Conservation (phyloP, 64 coral and sea anemone species). For the Stichodactyla mertensii region DNA sequence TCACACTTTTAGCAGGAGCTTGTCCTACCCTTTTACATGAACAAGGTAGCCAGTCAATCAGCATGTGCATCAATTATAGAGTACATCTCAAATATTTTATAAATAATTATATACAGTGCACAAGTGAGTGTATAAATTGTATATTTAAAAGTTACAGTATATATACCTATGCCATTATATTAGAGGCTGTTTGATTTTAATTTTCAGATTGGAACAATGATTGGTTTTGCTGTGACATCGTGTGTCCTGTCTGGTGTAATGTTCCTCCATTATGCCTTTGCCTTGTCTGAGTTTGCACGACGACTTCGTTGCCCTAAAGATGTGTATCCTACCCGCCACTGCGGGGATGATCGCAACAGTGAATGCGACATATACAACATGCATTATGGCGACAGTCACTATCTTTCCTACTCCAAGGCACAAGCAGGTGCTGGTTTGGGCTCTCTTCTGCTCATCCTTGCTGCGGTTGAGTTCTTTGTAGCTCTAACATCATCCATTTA, state of each 20-base stretch:
- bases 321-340: not conserved
- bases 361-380: too few relatives aligned
- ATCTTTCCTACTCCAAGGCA: not conserved
- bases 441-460: conserved; percentile 2
- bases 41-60: too few relatives aligned
- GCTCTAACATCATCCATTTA: conserved; percentile 40
- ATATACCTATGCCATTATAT: too few relatives aligned
- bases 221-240: conserved; percentile 68
- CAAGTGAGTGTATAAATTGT: too few relatives aligned
- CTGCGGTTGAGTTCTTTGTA: conserved; percentile 27
- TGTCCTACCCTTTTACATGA: too few relatives aligned
- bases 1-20: too few relatives aligned
- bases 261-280: conserved; percentile 61
- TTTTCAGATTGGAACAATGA: conserved; percentile 69
- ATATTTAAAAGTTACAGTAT: too few relatives aligned
- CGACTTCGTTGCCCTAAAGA: conserved; percentile 9
- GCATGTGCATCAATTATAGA: not conserved
- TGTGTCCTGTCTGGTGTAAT: conserved; percentile 61
- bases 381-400: too few relatives aligned
- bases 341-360: not conserved
- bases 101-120: too few relatives aligned
- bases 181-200: not conserved
- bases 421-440: conserved; percentile 18
- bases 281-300: conserved; percentile 8
- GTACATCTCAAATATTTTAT: not conserved